Conservation (phyloP, 2,797 vertebrate genomes). For the Poliocrania exsul region DNA sequence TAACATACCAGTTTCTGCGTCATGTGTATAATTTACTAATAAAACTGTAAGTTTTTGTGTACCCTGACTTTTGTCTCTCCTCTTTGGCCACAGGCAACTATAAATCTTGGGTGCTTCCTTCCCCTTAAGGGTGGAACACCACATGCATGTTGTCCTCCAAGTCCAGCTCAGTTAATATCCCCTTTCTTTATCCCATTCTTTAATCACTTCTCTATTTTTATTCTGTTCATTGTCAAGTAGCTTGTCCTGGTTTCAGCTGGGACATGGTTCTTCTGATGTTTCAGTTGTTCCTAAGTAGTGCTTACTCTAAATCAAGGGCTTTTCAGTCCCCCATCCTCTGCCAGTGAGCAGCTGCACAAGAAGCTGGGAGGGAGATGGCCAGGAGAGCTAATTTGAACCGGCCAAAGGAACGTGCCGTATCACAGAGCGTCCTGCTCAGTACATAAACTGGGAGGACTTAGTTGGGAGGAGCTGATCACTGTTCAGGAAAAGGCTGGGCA, state of each 20-base stretch:
- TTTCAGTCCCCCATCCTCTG: background rate
- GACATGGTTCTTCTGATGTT: background rate
- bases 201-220: background rate
- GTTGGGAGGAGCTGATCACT: background rate
- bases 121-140: background rate
- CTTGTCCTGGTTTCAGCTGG: background rate
- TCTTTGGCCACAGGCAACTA: background rate
- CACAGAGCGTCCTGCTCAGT: background rate
- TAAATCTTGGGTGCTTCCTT: background rate
- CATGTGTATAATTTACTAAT: background rate
- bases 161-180: background rate
- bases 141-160: background rate
- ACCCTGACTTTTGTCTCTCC: background rate
- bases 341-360: background rate
- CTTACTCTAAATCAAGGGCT: background rate
- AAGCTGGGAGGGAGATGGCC: background rate
- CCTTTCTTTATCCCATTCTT: background rate
- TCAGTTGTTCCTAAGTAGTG: background rate
- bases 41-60: background rate
- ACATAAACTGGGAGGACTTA: background rate
- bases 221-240: slow-evolving; percentile 1
- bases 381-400: background rate
- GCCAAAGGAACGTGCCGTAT: background rate
- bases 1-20: background rate
- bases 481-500: background rate